Base-by-base conservation (phyloP, 1,140 invertebrate genomes). In the Diorhabda elongata region DNA sequence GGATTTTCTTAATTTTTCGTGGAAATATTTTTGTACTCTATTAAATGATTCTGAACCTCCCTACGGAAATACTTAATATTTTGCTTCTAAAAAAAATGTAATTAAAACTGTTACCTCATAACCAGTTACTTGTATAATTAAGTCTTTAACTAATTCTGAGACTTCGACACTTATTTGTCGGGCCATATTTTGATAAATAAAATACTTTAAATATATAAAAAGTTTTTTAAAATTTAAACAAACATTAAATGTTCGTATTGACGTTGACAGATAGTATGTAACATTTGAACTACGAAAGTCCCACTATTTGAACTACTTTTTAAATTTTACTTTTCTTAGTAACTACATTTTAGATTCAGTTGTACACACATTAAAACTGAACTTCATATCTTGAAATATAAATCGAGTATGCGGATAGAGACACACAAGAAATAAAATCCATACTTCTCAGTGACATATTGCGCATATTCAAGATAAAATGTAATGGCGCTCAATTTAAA, bases 1-100 rank as follows among this genome's bases (percentile, higher is more conserved):
- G 0, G 70, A 71, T 45, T 74, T 74, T 61, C 74, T 71, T 61
- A 79, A 47, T 6, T 66, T 67, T 5, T 63, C 64, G 41, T 68
- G 56, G 42, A 75, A 69, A 41, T 73, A 67, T 58, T 75, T 75
- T 66, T 76, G 63, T 42, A 74, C 64, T n/a, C 71, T 44, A 44
- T 75, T 73, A 68, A 77, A 78, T 42, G 65, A 41, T 45, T 76
- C 71, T 6, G 71, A 69, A 6, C 56, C 69, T 60, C 73, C 71
- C 79, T 80, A 69, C 64, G 74, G 68, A 8, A 4, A 52, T 4
- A 52, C n/a, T 8, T 52, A 26, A 26, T 26, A 26, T 26, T 26
- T 26, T 26, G 26, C 1, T 26, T 26, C 26, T 26, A 26, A 26
- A 52, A 2, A n/a, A 8, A 52, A 3, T 52, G 47, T 52, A 52